phyloP scores from a whole-genome alignment of 2,888 invertebrate genomes.

The Papilio demoleus region DNA sequence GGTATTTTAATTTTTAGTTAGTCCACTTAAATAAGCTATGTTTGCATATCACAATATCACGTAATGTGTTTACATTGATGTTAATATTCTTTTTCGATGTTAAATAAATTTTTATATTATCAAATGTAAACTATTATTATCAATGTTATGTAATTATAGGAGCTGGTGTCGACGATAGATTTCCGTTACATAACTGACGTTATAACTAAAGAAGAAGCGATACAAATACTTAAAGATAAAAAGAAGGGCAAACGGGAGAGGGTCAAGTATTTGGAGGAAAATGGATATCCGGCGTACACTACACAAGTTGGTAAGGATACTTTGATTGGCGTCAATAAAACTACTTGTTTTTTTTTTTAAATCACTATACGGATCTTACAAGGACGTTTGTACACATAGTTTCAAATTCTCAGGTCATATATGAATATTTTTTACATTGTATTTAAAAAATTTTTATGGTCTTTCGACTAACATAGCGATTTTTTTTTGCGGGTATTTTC shows the following conservation, averaged over 20 bases:
- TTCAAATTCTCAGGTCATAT: too few relatives aligned
- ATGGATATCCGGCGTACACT: constrained; percentile 93
- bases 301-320: constrained; percentile 91
- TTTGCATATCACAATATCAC: background rate
- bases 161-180: constrained; percentile 93
- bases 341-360: too few relatives aligned
- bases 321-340: too few relatives aligned
- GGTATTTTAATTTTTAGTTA: background rate
- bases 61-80: constrained; percentile 4
- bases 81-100: background rate
- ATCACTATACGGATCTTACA: too few relatives aligned
- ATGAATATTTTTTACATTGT: too few relatives aligned
- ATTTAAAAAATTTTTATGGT: too few relatives aligned
- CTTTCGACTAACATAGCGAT: too few relatives aligned
- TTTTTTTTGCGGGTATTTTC: too few relatives aligned
- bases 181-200: constrained; percentile 93
- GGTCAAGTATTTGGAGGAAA: constrained; percentile 83
- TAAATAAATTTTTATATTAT: background rate
- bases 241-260: constrained; percentile 84
- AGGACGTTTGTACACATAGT: too few relatives aligned
- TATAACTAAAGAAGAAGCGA: constrained; percentile 91
- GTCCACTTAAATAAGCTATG: background rate
- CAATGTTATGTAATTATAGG: constrained; percentile 55
- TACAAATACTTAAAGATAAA: constrained; percentile 86
- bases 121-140: constrained; percentile 31